A percentile compares a stretch with the other conserved stretches of the same genome.
phyloP scores from a whole-genome alignment of 2,797 vertebrate genomes.

The Phalanger gymnotis region DNA sequence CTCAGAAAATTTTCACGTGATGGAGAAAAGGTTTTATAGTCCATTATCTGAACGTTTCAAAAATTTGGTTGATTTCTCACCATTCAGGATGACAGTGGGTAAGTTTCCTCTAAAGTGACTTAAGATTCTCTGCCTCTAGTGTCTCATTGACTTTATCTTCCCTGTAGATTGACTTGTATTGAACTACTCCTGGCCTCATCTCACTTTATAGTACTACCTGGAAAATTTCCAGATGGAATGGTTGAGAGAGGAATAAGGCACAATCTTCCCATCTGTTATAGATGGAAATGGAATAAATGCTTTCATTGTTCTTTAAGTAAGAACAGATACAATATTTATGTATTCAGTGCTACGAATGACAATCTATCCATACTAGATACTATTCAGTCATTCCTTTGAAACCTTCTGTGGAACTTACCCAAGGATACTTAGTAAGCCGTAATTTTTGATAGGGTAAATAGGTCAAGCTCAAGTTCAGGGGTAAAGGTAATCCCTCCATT shows the following conservation, averaged over 20 bases:
- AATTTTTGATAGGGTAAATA: conserved; percentile 87
- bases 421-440: conserved; percentile 88
- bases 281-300: conserved; percentile 87
- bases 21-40: not conserved
- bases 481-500: conserved; percentile 81
- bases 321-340: conserved; percentile 90
- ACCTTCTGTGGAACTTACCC: conserved; percentile 83
- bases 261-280: conserved; percentile 89
- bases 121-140: conserved; percentile 47
- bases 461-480: conserved; percentile 92
- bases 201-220: conserved; percentile 39
- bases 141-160: conserved; percentile 26
- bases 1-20: not conserved
- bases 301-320: conserved; percentile 89
- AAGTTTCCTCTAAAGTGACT: conserved; percentile 24
- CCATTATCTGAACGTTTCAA: not conserved
- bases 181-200: not conserved
- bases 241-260: conserved; percentile 72
- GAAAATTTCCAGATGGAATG: conserved; percentile 84
- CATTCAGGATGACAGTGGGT: not conserved
- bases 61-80: not conserved
- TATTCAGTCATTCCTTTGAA: conserved; percentile 89
- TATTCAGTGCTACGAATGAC: conserved; percentile 78
- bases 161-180: not conserved
- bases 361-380: conserved; percentile 84